Base-by-base conservation (phyloP, 2,113 vertebrate species). In the Pollachius pollachius region DNA sequence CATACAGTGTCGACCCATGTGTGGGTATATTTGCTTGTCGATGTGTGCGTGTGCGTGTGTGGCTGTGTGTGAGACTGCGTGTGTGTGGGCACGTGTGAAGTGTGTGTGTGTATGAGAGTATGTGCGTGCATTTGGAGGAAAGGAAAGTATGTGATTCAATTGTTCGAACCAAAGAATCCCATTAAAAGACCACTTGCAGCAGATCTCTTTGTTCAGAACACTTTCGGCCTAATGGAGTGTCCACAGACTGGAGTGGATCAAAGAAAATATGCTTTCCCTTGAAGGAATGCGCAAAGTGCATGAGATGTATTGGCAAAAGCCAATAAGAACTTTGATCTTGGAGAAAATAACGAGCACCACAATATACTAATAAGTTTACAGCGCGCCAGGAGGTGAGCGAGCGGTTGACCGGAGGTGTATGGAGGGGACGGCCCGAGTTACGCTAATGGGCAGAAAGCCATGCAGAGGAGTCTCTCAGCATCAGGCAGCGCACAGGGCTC, bases 91-190 rank as follows among this genome's bases (percentile, higher is more conserved):
- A 41, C 12, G 65, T 54, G 48, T 56, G n/a, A 19, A 17, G 15
- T 13, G 15, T 37, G 65, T 17, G 52, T 57, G 65, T 27, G 18
- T 27, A 4, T 30, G 19, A 27, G 58, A 17, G 57, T 37, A n/a
- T 65, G 9, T 41, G 13, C 12, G 63, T 17, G 37, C 23, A 59
- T 71, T 52, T 15, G 57, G 57, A 52, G 41, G 0, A 17, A 5
- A 5, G 16, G 8, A 6, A 15, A 27, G 77, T 52, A 48, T 65
- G 59, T 9, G 67, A 78, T 87, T 89, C 62, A 73, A 89, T 88
- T 89, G 70, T 78, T 84, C 76, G 83, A 87, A 78, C 87, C 81
- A 84, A 80, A 84, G 80, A 91, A 88, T 88, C 79, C 78, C 86
- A 88, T 89, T 90, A 88, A 83, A 80, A 76, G 71, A 81, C 68